These are phyloP conservation scores for Julus scanicus DNA, from an alignment of 2,888 invertebrate genomes.

Conservation along the genomic window DNA sequence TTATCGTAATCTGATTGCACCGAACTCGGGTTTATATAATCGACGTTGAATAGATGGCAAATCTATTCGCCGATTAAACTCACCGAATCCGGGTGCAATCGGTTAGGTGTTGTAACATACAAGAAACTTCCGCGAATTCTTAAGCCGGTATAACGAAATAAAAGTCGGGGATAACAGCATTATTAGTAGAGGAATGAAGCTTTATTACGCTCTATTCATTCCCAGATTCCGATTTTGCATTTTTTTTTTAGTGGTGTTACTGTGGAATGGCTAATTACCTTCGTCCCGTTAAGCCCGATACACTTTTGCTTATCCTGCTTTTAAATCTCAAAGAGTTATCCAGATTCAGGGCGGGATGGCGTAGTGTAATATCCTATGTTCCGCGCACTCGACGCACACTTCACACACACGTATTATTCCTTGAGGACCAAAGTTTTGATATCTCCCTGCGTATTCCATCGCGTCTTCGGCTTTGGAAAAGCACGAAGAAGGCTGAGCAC, in stretches of 20 bases:
- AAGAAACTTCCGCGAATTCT: no score
- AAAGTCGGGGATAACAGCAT: background rate
- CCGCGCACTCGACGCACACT: background rate
- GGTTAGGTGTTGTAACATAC: no score
- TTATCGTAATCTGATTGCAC: no score
- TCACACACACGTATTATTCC: background rate
- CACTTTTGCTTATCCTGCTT: background rate
- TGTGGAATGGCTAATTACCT: conserved; percentile 21
- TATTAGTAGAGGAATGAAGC: background rate
- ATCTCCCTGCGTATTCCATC: background rate
- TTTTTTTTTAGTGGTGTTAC: conserved; percentile 2
- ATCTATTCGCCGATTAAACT: no score
- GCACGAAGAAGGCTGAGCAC: no score
- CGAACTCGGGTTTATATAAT: no score
- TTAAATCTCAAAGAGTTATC: background rate
- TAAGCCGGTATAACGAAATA: background rate
- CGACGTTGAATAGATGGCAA: no score
- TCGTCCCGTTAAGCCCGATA: background rate
- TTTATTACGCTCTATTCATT: background rate
- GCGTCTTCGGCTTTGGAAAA: background rate
- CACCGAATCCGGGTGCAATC: no score
- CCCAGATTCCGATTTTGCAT: background rate
- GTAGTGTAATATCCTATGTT: no score
- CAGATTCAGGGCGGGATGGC: background rate
- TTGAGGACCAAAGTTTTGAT: no score